Evolutionary conservation across 2,797 vertebrate genomes (phyloP).

Genomic region (Sebastes reedi): DNA sequence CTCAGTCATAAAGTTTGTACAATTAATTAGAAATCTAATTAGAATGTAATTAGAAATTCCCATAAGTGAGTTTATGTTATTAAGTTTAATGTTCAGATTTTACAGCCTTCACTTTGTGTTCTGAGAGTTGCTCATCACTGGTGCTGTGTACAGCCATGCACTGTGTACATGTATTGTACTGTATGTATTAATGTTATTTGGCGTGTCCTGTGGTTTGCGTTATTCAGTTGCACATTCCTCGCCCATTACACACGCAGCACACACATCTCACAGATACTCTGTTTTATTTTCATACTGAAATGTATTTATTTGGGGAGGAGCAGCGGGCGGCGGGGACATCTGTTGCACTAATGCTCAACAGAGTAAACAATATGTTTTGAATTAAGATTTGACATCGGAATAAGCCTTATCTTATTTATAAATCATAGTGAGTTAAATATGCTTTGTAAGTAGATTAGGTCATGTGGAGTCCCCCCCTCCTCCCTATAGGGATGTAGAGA

Average conservation of each 20-base stretch:
- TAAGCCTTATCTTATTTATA: constrained; percentile 83
- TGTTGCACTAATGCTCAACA: constrained; percentile 73
- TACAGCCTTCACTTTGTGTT: constrained; percentile 5
- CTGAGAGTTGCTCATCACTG: neutral
- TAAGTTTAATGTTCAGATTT: constrained; percentile 8
- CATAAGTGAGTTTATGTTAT: constrained; percentile 13
- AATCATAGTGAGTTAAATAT: constrained; percentile 83
- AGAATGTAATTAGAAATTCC: constrained; percentile 11
- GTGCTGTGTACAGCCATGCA: neutral
- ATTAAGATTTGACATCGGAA: constrained; percentile 81
- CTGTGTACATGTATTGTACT: neutral
- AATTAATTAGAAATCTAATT: constrained; percentile 19
- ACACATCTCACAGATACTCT: constrained; percentile 5
- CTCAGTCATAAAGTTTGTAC: constrained; percentile 18
- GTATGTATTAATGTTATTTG: constrained; percentile 43
- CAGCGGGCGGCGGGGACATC: constrained; percentile 63
- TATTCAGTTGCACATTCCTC: constrained; percentile 33
- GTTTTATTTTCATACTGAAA: constrained; percentile 35
- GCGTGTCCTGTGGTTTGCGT: constrained; percentile 41
- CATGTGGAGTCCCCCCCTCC: constrained; percentile 59
- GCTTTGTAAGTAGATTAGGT: constrained; percentile 84
- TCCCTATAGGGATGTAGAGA: constrained; percentile 58
- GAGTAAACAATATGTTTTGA: constrained; percentile 83
- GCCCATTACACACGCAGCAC: neutral
- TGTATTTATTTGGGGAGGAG: constrained; percentile 43